A percentile compares a stretch with the other conserved stretches of the same genome.
Conservation (phyloP, 2,888 invertebrate species). For the Pegoplata infirma region DNA sequence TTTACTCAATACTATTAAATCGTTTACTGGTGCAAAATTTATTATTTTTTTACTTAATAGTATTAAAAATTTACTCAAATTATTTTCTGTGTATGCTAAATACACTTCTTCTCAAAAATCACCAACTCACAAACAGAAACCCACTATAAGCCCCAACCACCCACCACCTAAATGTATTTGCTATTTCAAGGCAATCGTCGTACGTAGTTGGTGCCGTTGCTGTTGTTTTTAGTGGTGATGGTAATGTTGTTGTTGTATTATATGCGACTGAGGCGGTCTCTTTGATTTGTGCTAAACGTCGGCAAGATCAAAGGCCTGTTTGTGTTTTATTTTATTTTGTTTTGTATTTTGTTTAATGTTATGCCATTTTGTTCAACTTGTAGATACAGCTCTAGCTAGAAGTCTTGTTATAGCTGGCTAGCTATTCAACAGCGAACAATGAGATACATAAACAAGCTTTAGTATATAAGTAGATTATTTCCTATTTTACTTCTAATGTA, state of each 20-base stretch:
- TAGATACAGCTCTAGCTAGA: slow-evolving; percentile 22
- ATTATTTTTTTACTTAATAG: too few species aligned
- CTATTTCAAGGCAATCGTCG: neutral
- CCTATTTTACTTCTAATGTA: slow-evolving; percentile 14
- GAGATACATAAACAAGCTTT: slow-evolving; percentile 18
- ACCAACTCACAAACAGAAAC: too few species aligned
- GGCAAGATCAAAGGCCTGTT: slow-evolving; percentile 48
- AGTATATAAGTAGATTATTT: slow-evolving; percentile 43
- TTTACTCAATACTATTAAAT: too few species aligned
- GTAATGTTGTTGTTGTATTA: slow-evolving; percentile 29
- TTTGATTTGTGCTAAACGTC: slow-evolving; percentile 47
- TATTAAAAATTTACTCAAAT: too few species aligned
- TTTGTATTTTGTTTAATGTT: slow-evolving; percentile 20
- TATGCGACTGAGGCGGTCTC: slow-evolving; percentile 40
- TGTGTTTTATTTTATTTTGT: slow-evolving; percentile 8
- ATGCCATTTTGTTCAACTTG: slow-evolving; percentile 32
- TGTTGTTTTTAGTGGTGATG: neutral
- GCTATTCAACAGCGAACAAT: neutral
- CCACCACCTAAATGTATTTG: neutral
- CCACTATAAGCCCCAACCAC: too few species aligned
- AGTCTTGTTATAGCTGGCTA: slow-evolving; percentile 11
- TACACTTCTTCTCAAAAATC: too few species aligned
- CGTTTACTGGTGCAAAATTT: too few species aligned
- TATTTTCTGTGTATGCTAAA: too few species aligned
- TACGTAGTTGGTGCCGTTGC: neutral